Percentiles rank a stretch among this genome's conserved stretches.
These are phyloP conservation scores for Sebastes jordani DNA, from an alignment of 2,797 vertebrate species.

Conservation along the genomic window DNA sequence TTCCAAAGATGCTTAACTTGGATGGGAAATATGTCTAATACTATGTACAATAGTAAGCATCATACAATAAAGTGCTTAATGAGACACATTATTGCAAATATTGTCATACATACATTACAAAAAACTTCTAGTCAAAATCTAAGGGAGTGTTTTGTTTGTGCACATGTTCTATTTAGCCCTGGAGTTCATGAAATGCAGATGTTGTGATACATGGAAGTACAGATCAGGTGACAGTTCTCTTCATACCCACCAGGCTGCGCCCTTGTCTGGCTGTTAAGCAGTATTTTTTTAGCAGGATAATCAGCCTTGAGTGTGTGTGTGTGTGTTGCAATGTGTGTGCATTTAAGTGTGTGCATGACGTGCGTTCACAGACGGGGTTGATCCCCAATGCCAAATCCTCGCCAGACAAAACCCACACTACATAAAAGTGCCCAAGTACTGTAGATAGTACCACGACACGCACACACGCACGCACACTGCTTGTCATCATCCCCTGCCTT, in stretches of 20 bases:
- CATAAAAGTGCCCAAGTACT: slow-evolving; percentile 2
- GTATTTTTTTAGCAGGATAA: not conserved
- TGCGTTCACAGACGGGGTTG: not conserved
- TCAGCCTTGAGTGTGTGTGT: not conserved
- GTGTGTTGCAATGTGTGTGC: not conserved
- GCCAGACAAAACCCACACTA: not conserved
- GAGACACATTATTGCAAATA: not conserved
- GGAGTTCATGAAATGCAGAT: not conserved
- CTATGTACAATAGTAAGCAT: not conserved
- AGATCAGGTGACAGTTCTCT: not conserved
- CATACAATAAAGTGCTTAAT: not conserved
- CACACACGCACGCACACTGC: slow-evolving; percentile 2
- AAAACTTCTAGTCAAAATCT: not conserved
- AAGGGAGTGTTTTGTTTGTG: not conserved
- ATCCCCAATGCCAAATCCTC: slow-evolving; percentile 13
- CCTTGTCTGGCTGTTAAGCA: slow-evolving; percentile 16
- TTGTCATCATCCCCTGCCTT: slow-evolving; percentile 46
- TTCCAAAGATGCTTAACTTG: not conserved
- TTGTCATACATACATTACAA: not conserved
- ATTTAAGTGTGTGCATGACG: not conserved
- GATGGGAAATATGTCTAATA: not conserved
- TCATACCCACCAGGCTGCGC: slow-evolving; percentile 49
- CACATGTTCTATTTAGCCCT: not conserved
- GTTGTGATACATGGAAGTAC: not conserved
- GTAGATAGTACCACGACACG: slow-evolving; percentile 27